phyloP scores from a whole-genome alignment of 2,113 vertebrate species.

The Gallinago paraguaiae region DNA sequence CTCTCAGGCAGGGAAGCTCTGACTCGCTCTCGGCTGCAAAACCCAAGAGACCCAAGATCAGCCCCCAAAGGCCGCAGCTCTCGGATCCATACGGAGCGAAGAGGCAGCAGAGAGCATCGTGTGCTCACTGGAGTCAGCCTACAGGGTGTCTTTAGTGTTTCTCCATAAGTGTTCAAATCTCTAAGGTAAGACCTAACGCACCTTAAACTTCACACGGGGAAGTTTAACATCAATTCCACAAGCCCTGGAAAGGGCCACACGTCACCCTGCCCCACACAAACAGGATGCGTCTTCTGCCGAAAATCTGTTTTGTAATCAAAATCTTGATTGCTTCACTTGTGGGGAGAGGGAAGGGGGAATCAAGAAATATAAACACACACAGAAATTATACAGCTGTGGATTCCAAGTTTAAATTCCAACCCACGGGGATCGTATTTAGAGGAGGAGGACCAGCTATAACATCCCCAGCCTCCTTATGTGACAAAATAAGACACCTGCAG shows the following conservation, averaged over 20 bases:
- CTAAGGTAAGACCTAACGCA: background rate
- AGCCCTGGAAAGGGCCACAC: background rate
- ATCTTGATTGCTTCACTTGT: conserved; percentile 18
- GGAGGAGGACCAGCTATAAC: background rate
- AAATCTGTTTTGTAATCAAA: conserved; percentile 12
- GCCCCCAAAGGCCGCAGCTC: background rate
- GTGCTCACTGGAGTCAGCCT: background rate
- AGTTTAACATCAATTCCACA: background rate
- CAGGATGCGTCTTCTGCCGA: background rate
- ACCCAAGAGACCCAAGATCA: background rate
- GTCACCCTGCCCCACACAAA: background rate
- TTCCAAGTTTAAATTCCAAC: background rate
- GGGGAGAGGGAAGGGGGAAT: background rate
- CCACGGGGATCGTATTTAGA: background rate
- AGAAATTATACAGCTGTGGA: background rate
- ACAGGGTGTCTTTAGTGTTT: background rate
- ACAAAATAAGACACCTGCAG: conserved; percentile 7
- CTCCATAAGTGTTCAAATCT: background rate
- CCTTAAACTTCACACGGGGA: background rate
- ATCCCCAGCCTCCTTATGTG: background rate
- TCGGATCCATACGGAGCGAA: background rate
- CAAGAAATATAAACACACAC: conserved; percentile 43
- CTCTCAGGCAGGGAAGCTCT: background rate
- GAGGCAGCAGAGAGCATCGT: background rate
- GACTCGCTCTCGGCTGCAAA: background rate